Evolutionary conservation across 2,888 invertebrate species (phyloP).

Genomic region (Meiosimyza decipiens): DNA sequence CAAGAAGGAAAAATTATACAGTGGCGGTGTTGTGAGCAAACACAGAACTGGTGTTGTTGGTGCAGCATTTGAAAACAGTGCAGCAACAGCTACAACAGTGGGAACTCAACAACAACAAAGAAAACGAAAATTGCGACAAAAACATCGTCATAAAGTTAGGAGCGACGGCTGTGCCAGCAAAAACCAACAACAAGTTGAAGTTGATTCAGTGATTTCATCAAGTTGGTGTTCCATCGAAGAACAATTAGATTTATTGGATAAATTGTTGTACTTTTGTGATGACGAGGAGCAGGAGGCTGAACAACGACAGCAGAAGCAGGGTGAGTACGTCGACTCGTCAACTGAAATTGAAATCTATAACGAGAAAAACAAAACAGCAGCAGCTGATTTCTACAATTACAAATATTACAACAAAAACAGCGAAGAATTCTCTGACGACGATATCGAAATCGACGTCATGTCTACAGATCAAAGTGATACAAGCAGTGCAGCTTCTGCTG

Average conservation of each 20-base stretch:
- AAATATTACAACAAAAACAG: constrained; percentile 35
- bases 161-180: constrained; percentile 35
- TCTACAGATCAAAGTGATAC: constrained; percentile 44
- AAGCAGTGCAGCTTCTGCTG: constrained; percentile 51
- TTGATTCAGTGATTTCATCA: constrained; percentile 59
- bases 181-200: constrained; percentile 40
- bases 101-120: constrained; percentile 26
- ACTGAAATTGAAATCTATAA: constrained; percentile 20
- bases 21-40: constrained; percentile 41
- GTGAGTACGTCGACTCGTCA: constrained; percentile 36
- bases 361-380: constrained; percentile 19
- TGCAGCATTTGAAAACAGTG: constrained; percentile 35
- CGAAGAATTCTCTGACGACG: constrained; percentile 40
- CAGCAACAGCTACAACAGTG: constrained; percentile 38
- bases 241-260: constrained; percentile 61
- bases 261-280: constrained; percentile 63
- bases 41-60: constrained; percentile 26
- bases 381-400: constrained; percentile 25
- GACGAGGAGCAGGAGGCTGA: constrained; percentile 54
- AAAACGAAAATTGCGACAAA: constrained; percentile 14
- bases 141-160: constrained; percentile 35
- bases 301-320: constrained; percentile 41
- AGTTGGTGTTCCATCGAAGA: constrained; percentile 65
- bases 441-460: constrained; percentile 38
- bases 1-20: constrained; percentile 44